phyloP scores from a whole-genome alignment of 2,888 invertebrate species.

The Leptura quadrifasciata region DNA sequence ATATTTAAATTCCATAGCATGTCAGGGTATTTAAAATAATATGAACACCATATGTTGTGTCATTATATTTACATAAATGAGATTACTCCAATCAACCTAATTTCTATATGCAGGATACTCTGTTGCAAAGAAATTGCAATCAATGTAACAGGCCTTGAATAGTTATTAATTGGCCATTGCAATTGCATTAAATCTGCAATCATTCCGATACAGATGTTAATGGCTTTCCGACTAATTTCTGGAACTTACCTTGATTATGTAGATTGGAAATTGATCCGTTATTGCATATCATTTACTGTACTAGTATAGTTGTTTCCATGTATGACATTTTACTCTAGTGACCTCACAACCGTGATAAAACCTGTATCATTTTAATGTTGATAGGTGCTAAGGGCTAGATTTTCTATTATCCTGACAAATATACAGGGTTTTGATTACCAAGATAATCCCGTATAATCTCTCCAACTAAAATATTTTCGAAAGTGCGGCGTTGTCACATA shows the following conservation, averaged over 20 bases:
- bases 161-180: background rate
- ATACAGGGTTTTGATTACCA: too few species aligned
- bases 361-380: too few species aligned
- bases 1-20: too few species aligned
- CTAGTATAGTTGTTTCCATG: background rate
- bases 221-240: background rate
- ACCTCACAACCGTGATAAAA: too few species aligned
- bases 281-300: background rate
- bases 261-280: background rate
- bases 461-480: too few species aligned
- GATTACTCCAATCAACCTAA: background rate
- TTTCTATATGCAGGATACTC: background rate
- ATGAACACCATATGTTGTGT: background rate
- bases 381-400: too few species aligned
- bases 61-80: background rate
- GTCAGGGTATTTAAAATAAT: background rate
- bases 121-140: background rate
- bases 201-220: background rate
- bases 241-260: background rate
- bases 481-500: too few species aligned
- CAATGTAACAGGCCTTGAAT: background rate
- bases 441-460: too few species aligned
- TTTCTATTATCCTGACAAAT: too few species aligned
- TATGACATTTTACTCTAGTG: background rate
- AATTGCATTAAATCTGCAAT: conserved; percentile 1